Base-by-base conservation (phyloP, 2,113 vertebrate species). In the Heterochromis multidens region DNA sequence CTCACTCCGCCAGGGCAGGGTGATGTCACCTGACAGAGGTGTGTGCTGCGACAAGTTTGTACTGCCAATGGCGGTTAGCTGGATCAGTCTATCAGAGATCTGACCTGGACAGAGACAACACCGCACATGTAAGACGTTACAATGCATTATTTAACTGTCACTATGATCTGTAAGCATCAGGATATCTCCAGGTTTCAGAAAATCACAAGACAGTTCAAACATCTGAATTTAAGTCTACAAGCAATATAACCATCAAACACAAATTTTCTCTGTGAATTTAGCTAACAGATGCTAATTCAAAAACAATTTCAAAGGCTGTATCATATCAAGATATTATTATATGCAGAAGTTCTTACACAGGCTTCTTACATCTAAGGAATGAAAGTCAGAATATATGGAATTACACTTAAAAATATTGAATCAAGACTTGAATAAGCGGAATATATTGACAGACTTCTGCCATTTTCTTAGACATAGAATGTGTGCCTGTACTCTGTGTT, bases 1-100 rank as follows among this genome's bases (percentile, higher is more conserved):
- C 52, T 94, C 95, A 43, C 94, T 94, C 60, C 11, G 77, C 96
- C 96, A 97, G 59, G 93, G 90, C 82, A 96, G 85, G 33, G 25
- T 79, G 84, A 95, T 59, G 60, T 37, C 85, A 14, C 88, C 91
- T 72, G 86, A 87, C 56, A 96, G 77, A 57, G 78, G 61, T 1
- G 40, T 82, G 67, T 94, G 94, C 83, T 92, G 87, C 2, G 82
- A 92, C 61, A 72, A 23, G 31, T 82, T 76, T 13, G 77, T 54
- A 60, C 85, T 89, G 54, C 82, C 89, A 62, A 97, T 92, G 78
- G 93, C 94, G 4, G 63, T 88, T 49, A 97, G 83, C 72, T 37
- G 84, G 56, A 96, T 80, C 7, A 88, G 85, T 13, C 92, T 93
- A 2, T 95, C 81, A 33, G 23, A 23, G 80, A 96, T 95, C 80